phyloP scores from a whole-genome alignment of 2,113 vertebrate genomes.

The Phoxinus phoxinus region DNA sequence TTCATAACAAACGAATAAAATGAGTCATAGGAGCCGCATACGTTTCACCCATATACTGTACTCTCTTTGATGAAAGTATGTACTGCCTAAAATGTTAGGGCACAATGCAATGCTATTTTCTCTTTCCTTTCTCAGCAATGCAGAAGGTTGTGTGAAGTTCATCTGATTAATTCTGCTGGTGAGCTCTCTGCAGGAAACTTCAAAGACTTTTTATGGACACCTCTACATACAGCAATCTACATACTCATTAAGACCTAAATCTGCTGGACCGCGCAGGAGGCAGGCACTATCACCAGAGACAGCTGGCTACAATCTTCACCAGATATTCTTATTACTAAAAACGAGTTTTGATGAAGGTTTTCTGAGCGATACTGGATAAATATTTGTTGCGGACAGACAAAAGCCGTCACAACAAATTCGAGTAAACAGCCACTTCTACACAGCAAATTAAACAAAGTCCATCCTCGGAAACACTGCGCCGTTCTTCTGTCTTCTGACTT shows the following conservation, averaged over 20 bases:
- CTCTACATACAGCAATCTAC: constrained; percentile 44
- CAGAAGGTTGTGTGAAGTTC: constrained; percentile 49
- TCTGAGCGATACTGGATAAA: not conserved
- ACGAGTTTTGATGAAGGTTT: not conserved
- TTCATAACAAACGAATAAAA: not conserved
- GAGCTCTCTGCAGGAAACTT: constrained; percentile 41
- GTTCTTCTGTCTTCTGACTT: not conserved
- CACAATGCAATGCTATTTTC: not conserved
- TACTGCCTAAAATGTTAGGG: not conserved
- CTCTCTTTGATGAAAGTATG: not conserved
- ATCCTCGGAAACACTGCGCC: not conserved
- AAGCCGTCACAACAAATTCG: not conserved
- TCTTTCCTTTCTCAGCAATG: not conserved
- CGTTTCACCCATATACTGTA: not conserved
- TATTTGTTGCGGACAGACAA: not conserved
- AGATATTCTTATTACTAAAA: constrained; percentile 21
- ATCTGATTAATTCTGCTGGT: constrained; percentile 47
- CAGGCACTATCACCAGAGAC: constrained; percentile 22
- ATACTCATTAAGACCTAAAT: constrained; percentile 47
- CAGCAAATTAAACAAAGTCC: constrained; percentile 2
- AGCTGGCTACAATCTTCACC: constrained; percentile 17
- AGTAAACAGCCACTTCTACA: not conserved
- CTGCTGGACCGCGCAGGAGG: constrained; percentile 7
- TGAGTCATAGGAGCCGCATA: not conserved
- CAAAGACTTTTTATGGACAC: constrained; percentile 45